These are phyloP conservation scores for Metalampra italica DNA, from an alignment of 2,888 invertebrate genomes.

Conservation along the genomic window DNA sequence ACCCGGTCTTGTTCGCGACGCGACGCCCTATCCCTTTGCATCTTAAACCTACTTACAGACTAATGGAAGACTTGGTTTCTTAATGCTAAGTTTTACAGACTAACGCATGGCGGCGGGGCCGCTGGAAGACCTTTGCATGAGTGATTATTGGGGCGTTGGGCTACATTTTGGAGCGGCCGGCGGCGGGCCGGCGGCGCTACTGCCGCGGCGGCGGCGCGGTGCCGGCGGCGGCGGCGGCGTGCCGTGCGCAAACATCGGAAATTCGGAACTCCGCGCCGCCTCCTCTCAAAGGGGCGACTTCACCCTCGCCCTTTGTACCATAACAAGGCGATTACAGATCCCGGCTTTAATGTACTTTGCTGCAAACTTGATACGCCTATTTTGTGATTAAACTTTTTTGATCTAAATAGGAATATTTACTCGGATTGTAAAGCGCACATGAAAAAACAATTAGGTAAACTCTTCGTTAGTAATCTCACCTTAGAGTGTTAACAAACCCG, in stretches of 20 bases:
- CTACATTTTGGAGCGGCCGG: conserved; percentile 68
- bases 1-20: conserved; percentile 79
- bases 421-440: no score
- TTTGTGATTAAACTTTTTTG: no score
- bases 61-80: conserved; percentile 78
- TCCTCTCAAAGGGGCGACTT: conserved; percentile 37
- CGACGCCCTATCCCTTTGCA: conserved; percentile 70
- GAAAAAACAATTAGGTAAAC: no score
- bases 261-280: conserved; percentile 48
- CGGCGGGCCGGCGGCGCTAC: conserved; percentile 71
- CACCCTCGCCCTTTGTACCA: conserved; percentile 27
- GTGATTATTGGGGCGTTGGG: conserved; percentile 37
- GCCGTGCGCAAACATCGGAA: conserved; percentile 70
- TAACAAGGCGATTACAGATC: conserved; percentile 2
- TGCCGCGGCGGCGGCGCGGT: conserved; percentile 30
- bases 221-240: conserved; percentile 41
- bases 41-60: conserved; percentile 51
- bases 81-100: conserved; percentile 40
- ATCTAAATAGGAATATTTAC: no score
- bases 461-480: no score
- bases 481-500: no score
- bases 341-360: background rate
- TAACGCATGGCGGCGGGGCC: conserved; percentile 51
- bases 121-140: conserved; percentile 60
- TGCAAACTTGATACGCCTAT: background rate